Conservation (phyloP, 2,797 vertebrate species). For the Siniperca scherzeri region DNA sequence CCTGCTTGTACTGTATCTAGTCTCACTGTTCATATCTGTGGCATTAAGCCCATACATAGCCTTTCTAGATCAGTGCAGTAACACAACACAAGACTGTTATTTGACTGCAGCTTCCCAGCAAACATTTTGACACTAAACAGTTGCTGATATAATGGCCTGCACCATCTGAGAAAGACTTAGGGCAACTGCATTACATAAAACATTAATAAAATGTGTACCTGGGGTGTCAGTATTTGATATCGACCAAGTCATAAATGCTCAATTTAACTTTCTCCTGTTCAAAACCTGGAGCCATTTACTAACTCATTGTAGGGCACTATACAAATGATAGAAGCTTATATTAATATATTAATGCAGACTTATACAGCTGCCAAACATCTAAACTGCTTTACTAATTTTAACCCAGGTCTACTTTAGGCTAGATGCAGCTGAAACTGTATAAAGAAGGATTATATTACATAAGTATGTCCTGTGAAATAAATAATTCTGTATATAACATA, state of each 20-base stretch:
- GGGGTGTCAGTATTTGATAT: not conserved
- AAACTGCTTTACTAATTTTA: not conserved
- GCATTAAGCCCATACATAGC: not conserved
- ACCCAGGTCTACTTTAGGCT: not conserved
- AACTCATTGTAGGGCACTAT: not conserved
- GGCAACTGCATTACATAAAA: not conserved
- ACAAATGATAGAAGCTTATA: not conserved
- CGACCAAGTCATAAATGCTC: not conserved
- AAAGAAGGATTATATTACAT: not conserved
- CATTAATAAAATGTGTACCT: not conserved
- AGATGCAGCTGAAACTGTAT: constrained; percentile 5
- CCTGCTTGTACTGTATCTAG: constrained; percentile 24
- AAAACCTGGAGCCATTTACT: not conserved
- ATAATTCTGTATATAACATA: not conserved
- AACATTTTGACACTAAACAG: constrained; percentile 14
- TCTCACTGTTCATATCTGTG: constrained; percentile 21
- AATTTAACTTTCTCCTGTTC: not conserved
- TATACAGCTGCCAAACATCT: not conserved
- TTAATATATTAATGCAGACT: constrained; percentile 2
- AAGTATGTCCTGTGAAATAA: constrained; percentile 4
- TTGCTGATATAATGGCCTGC: constrained; percentile 28
- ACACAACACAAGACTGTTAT: constrained; percentile 10
- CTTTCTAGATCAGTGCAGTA: not conserved
- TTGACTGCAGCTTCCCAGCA: constrained; percentile 21
- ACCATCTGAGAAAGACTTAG: constrained; percentile 20